Evolutionary conservation across 2,888 invertebrate genomes (phyloP).

Genomic region (Apotomis turbidana): DNA sequence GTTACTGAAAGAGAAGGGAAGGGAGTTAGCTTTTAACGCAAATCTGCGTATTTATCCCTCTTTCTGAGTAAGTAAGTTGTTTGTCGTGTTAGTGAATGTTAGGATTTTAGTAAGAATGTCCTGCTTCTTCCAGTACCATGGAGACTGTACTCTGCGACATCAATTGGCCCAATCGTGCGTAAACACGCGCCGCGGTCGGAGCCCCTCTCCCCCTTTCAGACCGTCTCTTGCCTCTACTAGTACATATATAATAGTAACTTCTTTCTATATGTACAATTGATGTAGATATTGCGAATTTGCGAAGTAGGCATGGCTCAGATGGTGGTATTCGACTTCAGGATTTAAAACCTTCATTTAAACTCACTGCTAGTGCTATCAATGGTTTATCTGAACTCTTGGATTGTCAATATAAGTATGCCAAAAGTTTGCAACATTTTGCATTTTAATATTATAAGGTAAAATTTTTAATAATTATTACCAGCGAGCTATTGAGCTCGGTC

Average conservation of each 20-base stretch:
- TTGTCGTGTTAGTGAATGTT: not conserved
- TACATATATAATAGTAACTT: slow-evolving; percentile 1
- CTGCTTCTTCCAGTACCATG: slow-evolving; percentile 27
- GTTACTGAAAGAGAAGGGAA: too few species aligned
- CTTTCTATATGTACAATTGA: not conserved
- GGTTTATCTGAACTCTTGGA: too few species aligned
- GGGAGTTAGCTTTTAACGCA: too few species aligned
- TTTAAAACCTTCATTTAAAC: not conserved
- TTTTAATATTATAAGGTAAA: too few species aligned
- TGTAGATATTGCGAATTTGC: not conserved
- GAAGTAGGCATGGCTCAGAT: not conserved
- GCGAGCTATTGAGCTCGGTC: too few species aligned
- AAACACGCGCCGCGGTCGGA: slow-evolving; percentile 73
- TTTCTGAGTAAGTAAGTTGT: too few species aligned
- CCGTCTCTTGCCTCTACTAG: slow-evolving; percentile 17
- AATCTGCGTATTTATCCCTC: too few species aligned
- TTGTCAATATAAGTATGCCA: too few species aligned
- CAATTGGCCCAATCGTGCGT: slow-evolving; percentile 72
- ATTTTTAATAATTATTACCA: too few species aligned
- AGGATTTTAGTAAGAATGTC: not conserved
- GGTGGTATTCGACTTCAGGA: not conserved
- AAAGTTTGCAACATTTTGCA: too few species aligned
- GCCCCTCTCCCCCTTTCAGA: slow-evolving; percentile 43
- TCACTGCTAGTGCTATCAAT: too few species aligned
- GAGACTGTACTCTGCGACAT: slow-evolving; percentile 46